phyloP scores from a whole-genome alignment of 2,113 vertebrate species.

The Cynopterus brachyotis region DNA sequence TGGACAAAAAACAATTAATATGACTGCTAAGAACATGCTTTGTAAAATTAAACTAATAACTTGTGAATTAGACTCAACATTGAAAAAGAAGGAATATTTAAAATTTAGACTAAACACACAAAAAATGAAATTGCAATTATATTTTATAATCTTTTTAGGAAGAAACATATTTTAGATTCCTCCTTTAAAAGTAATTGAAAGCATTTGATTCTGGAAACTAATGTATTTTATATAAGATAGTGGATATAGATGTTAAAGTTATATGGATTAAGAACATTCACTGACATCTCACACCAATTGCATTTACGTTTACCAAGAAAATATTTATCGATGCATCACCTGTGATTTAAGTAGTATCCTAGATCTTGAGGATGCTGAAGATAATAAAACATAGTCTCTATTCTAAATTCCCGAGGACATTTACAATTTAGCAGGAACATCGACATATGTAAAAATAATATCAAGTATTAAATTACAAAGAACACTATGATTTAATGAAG shows the following conservation, averaged over 20 bases:
- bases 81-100: neutral
- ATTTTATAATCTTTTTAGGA: neutral
- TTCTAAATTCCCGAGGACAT: neutral
- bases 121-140: neutral
- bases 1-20: neutral
- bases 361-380: neutral
- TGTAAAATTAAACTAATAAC: neutral
- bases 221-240: neutral
- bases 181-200: neutral
- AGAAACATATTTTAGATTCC: neutral
- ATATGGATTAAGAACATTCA: neutral
- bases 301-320: neutral
- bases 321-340: neutral
- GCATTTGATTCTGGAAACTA: neutral
- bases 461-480: neutral
- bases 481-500: neutral
- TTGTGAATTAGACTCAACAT: neutral
- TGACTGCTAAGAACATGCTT: neutral
- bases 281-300: neutral
- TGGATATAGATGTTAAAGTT: neutral
- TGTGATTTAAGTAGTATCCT: neutral
- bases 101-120: neutral
- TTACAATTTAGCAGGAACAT: neutral
- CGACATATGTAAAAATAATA: neutral
- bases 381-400: neutral